Percentiles rank a stretch among this genome's conserved stretches.
Evolutionary conservation across 23 tunicate species (phyloP).

Genomic region (Trididemnum miniatum): DNA sequence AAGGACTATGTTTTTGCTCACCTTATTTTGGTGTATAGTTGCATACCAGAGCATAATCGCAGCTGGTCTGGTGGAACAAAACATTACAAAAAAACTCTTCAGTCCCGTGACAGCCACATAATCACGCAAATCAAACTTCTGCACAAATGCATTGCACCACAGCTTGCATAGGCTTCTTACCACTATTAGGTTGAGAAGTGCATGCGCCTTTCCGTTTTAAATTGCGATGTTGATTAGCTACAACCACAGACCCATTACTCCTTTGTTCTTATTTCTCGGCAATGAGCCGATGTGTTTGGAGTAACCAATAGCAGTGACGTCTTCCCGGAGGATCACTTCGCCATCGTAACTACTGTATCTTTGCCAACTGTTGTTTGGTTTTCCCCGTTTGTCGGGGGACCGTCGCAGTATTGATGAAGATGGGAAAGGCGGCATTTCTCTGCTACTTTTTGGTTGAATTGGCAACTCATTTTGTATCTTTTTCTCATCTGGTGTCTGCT

Average conservation of each 20-base stretch:
- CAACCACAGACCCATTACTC: conserved; percentile 23
- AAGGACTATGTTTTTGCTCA: too few species aligned
- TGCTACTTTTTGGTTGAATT: background rate
- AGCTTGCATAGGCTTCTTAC: too few species aligned
- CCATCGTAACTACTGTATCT: conserved; percentile 16
- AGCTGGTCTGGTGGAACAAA: too few species aligned
- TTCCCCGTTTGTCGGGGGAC: background rate
- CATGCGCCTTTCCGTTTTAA: too few species aligned
- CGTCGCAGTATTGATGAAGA: background rate
- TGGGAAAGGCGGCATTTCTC: background rate
- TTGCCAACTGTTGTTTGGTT: background rate
- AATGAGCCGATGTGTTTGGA: background rate
- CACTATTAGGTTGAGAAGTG: too few species aligned
- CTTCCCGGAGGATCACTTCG: background rate
- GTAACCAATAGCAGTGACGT: background rate
- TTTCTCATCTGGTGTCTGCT: background rate
- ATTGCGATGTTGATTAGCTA: too few species aligned
- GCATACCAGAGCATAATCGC: too few species aligned
- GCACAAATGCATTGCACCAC: too few species aligned
- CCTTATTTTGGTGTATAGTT: too few species aligned
- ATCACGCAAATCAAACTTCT: too few species aligned
- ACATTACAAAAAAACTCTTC: too few species aligned
- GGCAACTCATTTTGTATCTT: background rate
- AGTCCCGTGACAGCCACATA: too few species aligned
- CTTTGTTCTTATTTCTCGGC: conserved; percentile 2